Evolutionary conservation across 2,888 invertebrate genomes (phyloP), one percentile per base, ranked within the genome.

Genomic region (Plemyria rubiginata): DNA sequence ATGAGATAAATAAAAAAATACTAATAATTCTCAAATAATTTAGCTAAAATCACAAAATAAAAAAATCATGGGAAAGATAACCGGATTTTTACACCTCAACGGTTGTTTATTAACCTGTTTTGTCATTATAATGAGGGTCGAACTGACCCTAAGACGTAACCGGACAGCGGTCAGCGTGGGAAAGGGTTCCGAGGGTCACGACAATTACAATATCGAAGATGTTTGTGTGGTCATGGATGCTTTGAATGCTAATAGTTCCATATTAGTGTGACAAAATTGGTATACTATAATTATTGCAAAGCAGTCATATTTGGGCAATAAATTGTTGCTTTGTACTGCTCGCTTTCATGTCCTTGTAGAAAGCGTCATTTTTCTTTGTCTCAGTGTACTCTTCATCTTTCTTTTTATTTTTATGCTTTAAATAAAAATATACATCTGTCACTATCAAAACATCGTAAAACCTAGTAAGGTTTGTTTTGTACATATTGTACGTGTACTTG

Each of bases 161-260:
- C 46, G 67, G 70, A 62, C 70, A 63, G 66, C 65, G 70, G 70
- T 68, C 70, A 68, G 60, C 72, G 70, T 70, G 70, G 60, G 67
- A 70, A 70, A 62, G 67, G 65, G 67, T 64, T 57, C 12, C 40
- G 62, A 60, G 51, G 61, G 65, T 55, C 36, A 62, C 36, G 49
- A 51, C 32, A 52, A 53, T 60, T 54, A 51, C 60, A 51, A 54
- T 55, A 61, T 55, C 52, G 56, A 60, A 64, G 64, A 60, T 60
- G 55, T 56, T 28, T 53, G 49, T 41, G 29, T 46, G 43, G 54
- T 60, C 32, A 45, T 46, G 49, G 53, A 32, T 40, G 68, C 65
- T 78, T 75, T 77, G 40, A 38, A 41, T 54, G 16, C 28, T 60
- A 55, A 52, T 60, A 29, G 51, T 40, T 22, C 13, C 7, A 22